Conservation (phyloP, 2,888 invertebrate species). For the Trichacis sp. region DNA sequence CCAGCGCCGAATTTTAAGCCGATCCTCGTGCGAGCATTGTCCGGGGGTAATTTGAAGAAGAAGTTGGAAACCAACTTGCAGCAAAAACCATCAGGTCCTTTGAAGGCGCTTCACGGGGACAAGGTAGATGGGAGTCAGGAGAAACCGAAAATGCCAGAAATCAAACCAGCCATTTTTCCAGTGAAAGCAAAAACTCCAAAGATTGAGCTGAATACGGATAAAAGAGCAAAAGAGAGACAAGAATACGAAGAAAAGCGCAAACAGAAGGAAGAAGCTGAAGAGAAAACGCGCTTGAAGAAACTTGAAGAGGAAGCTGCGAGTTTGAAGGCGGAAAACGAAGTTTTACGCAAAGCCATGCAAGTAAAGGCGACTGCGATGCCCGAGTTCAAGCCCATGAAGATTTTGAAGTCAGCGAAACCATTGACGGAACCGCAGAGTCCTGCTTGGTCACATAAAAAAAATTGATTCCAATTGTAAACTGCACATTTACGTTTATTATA, state of each 20-base stretch:
- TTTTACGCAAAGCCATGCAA: conserved; percentile 73
- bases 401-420: conserved; percentile 71
- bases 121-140: not conserved
- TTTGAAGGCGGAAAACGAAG: conserved; percentile 71
- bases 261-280: conserved; percentile 72
- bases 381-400: conserved; percentile 69
- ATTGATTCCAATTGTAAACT: too few species aligned
- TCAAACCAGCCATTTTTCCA: not conserved
- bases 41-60: conserved; percentile 52
- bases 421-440: conserved; percentile 78
- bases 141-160: not conserved
- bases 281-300: conserved; percentile 68
- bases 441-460: conserved; percentile 46
- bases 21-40: conserved; percentile 60
- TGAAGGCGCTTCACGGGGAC: conserved; percentile 18
- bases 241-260: conserved; percentile 72
- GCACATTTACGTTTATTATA: too few species aligned
- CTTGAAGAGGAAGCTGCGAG: conserved; percentile 55
- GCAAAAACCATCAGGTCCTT: not conserved
- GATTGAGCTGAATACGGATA: conserved; percentile 73
- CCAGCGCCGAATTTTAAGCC: conserved; percentile 74
- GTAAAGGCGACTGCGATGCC: conserved; percentile 77
- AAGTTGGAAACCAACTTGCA: conserved; percentile 11
- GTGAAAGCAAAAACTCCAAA: not conserved
- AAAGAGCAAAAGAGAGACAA: conserved; percentile 74